These are phyloP conservation scores for Chloebia gouldiae DNA, from an alignment of 2,113 vertebrate species.

Conservation along the genomic window DNA sequence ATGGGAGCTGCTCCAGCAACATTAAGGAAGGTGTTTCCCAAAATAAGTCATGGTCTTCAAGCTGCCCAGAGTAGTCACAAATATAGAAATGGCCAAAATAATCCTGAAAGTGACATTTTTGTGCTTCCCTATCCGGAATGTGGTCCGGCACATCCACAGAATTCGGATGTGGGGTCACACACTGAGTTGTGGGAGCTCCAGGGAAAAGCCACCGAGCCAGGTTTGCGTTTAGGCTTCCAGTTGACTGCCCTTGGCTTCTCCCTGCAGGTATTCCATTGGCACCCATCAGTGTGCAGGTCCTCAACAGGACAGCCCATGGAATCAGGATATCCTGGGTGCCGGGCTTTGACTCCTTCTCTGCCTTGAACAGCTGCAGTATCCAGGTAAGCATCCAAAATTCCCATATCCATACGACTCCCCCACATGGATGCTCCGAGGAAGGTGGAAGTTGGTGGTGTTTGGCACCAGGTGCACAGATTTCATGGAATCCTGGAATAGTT, in stretches of 20 bases:
- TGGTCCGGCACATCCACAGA: rapidly evolving
- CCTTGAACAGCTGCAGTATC: slow-evolving; percentile 78
- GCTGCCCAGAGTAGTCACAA: neutral
- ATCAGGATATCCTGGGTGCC: slow-evolving; percentile 84
- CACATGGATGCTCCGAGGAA: rapidly evolving
- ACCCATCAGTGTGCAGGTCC: slow-evolving; percentile 62
- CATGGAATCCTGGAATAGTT: neutral
- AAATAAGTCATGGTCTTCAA: neutral
- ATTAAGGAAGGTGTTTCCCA: neutral
- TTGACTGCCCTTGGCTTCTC: neutral
- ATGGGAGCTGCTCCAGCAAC: rapidly evolving
- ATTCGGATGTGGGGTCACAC: neutral
- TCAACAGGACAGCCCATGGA: slow-evolving; percentile 72
- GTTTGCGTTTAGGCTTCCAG: neutral
- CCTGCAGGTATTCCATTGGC: slow-evolving; percentile 66
- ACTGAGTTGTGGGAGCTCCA: neutral
- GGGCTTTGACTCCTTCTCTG: slow-evolving; percentile 87
- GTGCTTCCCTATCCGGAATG: neutral
- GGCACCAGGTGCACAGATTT: neutral
- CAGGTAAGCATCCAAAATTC: slow-evolving; percentile 70
- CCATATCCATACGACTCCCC: no score
- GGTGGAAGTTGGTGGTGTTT: neutral
- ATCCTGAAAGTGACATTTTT: neutral
- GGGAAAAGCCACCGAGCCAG: rapidly evolving
- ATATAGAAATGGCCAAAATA: neutral